Base-by-base conservation (phyloP, 1,140 invertebrate species). In the Delia radicum region DNA sequence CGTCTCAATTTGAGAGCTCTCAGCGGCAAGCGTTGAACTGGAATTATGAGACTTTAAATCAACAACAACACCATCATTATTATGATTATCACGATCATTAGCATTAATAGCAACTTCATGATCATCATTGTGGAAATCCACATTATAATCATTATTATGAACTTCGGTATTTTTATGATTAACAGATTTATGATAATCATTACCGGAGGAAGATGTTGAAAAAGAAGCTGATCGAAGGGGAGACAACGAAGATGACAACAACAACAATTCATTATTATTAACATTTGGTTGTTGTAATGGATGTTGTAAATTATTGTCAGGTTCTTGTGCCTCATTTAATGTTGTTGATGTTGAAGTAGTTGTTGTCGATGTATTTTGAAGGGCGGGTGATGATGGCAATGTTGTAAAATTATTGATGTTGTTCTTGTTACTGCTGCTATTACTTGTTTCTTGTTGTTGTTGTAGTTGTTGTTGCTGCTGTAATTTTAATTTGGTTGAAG, bases 401-500 rank as follows among this genome's bases (percentile, higher is more conserved):
- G 75, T 37, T 73, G 73, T 18, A 42, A 27, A 61, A n/a, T n/a
- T 29, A 63, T n/a, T 29, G 55, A 55, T 26, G 37, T 8, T 42
- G 33, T 21, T n/a, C 69, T 33, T 26, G 77, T 29, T 42, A 37
- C 29, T 31, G 21, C 28, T 27, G 73, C 5, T 24, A 67, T 28
- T 48, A 73, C 27, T 26, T 27, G 61, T 12, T 24, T 69, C 61
- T 12, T 21, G 75, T 31, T 67, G 78, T 48, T 21, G 76, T 46
- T 28, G 75, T 10, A 21, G 29, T n/a, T 65, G 29, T 63, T 26
- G 65, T n/a, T 31, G 26, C 42, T 42, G 69, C 33, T 80, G 79
- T 73, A 78, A 80, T 79, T 82, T 85, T 73, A 84, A 80, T 79
- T 82, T 85, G 27, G 81, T 82, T 33, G 83, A 85, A 31, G 83